Base-by-base conservation (phyloP, 2,113 vertebrate species). In the Pterocles orientalis region DNA sequence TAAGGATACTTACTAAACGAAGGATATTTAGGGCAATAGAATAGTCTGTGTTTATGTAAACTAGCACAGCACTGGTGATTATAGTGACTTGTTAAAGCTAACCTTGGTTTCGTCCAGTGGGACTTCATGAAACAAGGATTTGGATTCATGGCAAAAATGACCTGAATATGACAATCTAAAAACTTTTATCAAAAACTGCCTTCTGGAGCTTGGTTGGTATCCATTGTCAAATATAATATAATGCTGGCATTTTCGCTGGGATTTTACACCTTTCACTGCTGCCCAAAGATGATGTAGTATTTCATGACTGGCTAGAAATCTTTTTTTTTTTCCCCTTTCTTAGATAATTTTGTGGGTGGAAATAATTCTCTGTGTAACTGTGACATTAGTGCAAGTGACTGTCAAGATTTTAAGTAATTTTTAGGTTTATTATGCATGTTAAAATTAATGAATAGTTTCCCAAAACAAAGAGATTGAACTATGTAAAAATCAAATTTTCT, bases 321-420 rank as follows among this genome's bases (percentile, higher is more conserved):
- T 29, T 48, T 41, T 39, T 68, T 31, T 50, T 43, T 34, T 24
- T 4, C 1, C 2, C 10, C 33, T 10, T 17, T 71, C 36, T 80
- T 72, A 66, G 64, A 60, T 81, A 71, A 84, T 91, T 86, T 91
- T 84, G 47, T 96, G 69, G 51, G 76, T 94, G 69, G 72, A 68
- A 89, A 81, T 68, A 53, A 9, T 86, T 81, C 34, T 78, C 16
- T 70, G 24, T 78, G 31, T 87, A 82, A 79, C 80, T 90, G 16
- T 61, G 79, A 92, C 50, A 73, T 71, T 92, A 91, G 17, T 71
- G 25, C 69, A 78, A 94, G 33, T 79, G 26, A 51, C 39, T 95
- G 77, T 71, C 86, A 86, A 86, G 33, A 58, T 91, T 95, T 97
- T 82, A 12, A 39, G 48, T 48, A 84, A 71, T 86, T 94, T 78